These are phyloP conservation scores for Forbesichthys agassizii DNA, from an alignment of 2,113 vertebrate species.

Conservation along the genomic window DNA sequence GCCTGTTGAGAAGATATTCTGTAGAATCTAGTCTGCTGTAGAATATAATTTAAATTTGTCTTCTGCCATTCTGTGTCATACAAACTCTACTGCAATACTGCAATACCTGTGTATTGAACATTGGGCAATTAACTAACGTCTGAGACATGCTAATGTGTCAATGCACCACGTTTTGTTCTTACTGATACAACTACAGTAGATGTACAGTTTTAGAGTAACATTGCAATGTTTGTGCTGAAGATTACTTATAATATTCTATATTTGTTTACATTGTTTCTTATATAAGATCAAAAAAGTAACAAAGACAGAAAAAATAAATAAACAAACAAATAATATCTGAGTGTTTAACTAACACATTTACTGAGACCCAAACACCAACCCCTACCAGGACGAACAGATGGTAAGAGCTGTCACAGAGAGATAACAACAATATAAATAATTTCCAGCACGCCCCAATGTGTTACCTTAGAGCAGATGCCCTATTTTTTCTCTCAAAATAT, in stretches of 20 bases:
- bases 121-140: neutral
- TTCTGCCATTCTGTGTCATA: neutral
- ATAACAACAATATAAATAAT: neutral
- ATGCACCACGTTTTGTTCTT: neutral
- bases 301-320: too few relatives aligned
- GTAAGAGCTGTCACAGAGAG: neutral
- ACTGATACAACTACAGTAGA: neutral
- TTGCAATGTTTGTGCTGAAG: too few relatives aligned
- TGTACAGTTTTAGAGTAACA: too few relatives aligned
- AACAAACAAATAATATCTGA: too few relatives aligned
- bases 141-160: neutral
- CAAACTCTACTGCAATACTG: slow-evolving; percentile 3
- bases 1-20: too few relatives aligned
- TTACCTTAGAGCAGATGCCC: slow-evolving; percentile 23
- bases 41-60: too few relatives aligned
- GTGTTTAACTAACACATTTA: neutral
- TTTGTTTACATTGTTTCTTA: too few relatives aligned
- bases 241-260: too few relatives aligned
- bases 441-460: slow-evolving; percentile 5
- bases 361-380: neutral
- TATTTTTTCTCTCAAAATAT: slow-evolving; percentile 40
- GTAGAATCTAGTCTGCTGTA: too few relatives aligned
- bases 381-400: neutral
- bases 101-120: neutral
- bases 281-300: too few relatives aligned